Percentiles rank a stretch among this genome's conserved stretches.
phyloP scores from a whole-genome alignment of 2,888 invertebrate species.

The Thumatha senex region DNA sequence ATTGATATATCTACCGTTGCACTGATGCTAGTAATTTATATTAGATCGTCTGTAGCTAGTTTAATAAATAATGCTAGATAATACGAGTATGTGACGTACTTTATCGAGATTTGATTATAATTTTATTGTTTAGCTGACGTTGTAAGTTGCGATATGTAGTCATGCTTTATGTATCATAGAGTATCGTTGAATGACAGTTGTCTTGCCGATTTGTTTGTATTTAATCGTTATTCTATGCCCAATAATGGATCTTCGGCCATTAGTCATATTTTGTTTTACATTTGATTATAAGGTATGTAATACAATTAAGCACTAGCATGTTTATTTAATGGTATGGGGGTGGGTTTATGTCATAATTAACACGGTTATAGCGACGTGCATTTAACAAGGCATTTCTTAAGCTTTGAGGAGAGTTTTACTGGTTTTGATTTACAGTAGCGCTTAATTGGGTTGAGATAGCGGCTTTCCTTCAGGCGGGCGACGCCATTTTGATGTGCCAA shows the following conservation, averaged over 20 bases:
- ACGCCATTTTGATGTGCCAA: no score
- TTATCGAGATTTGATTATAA: background rate
- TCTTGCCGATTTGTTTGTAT: slow-evolving; percentile 10
- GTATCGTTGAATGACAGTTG: background rate
- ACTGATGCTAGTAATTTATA: background rate
- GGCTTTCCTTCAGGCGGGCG: no score
- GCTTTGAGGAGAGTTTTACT: slow-evolving; percentile 47
- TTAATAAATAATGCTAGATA: slow-evolving; percentile 1
- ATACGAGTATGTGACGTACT: slow-evolving; percentile 1
- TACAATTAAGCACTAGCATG: slow-evolving; percentile 61
- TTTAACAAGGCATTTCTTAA: slow-evolving; percentile 58
- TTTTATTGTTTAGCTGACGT: background rate
- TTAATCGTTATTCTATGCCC: slow-evolving; percentile 2
- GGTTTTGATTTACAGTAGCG: slow-evolving; percentile 1
- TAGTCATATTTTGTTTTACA: slow-evolving; percentile 20
- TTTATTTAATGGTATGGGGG: slow-evolving; percentile 66
- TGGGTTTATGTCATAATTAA: slow-evolving; percentile 80
- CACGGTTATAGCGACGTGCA: slow-evolving; percentile 47
- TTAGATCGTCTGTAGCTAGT: slow-evolving; percentile 4
- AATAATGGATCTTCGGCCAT: slow-evolving; percentile 16
- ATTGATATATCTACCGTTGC: no score
- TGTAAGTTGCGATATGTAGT: slow-evolving; percentile 11
- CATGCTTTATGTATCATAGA: slow-evolving; percentile 9
- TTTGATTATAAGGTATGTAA: slow-evolving; percentile 21
- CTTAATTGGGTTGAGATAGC: no score